Base-by-base conservation (phyloP, 2,888 invertebrate species). In the Dorcus parallelipipedus region DNA sequence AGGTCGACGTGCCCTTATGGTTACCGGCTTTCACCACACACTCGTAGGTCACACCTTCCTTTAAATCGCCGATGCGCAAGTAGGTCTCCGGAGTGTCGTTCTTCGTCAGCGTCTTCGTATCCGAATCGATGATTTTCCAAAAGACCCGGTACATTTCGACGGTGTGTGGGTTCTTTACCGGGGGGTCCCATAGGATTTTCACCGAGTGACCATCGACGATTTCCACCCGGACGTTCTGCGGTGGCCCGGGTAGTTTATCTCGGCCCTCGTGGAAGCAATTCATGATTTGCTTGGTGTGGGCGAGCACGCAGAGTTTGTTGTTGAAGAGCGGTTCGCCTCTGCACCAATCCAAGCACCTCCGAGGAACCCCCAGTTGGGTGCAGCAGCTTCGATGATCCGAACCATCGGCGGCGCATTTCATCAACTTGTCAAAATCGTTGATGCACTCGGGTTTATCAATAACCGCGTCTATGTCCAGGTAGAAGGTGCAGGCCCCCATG, bases 381-480 rank as follows among this genome's bases (percentile, higher is more conserved):
- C 94, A 94, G 73, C 94, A 94, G 61, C 87, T 86, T 45, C 93
- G 83, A 77, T 94, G 94, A 75, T 94, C 93, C 66, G 84, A 88
- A 5, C 88, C 88, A 67, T 89, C 89, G 1, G 93, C 90, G 0
- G 92, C 92, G 71, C 93, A 93, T 71, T 86, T 88, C 90, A 93
- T 91, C 52, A 93, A 80, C 71, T 93, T 93, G 74, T 91, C 89
- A 72, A 92, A 90, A 78, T 93, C 93, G 60, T 85, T 84, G 72
- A 92, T 86, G 74, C 93, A 93, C 72, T 91, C 88, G 0, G 90
- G 89, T 47, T 86, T 84, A 78, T 91, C 89, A 75, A 91, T 88
- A 48, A 93, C 89, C 51, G 87, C 86, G 73, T 92, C 91, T 75
- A 93, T 89, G 72, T 93, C 92, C 53, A 93, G 79, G 71, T 90